Evolutionary conservation across 2,797 vertebrate species (phyloP), one percentile per base, ranked within the genome.

Genomic region (Thamnophis elegans): DNA sequence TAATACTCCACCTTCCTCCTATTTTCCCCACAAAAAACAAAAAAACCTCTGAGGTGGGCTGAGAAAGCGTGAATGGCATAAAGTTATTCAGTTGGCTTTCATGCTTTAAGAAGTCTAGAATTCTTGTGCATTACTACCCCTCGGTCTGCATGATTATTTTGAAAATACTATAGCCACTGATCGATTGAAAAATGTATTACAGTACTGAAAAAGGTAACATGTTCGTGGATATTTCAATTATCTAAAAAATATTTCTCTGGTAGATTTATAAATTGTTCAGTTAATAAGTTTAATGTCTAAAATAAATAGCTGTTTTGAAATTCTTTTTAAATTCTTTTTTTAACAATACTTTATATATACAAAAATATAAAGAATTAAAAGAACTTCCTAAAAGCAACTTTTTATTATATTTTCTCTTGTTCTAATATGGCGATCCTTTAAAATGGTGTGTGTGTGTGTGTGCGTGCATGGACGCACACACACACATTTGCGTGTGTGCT

Each of bases 111-210:
- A 78, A 4, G 36, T 22, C 36, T 47, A 42, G 36, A 42, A 78
- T 11, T 78, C 36, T 22, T 94, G 94, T 94, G 94, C 92, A 4
- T 94, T 94, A 87, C 94, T 32, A 90, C n/a, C 89, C 94, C 96
- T 96, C 95, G 94, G 96, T 95, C 97, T 93, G 96, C 94, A 95
- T 93, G 90, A 53, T 90, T 97, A 95, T 96, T 97, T 97, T 97
- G 96, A 97, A 96, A 97, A 90, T 92, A 62, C 11, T 60, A 95
- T 97, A 96, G 94, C 94, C 95, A 96, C 94, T 93, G 94, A 93
- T 96, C 96, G 92, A 95, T 68, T 95, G 95, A 96, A 97, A 97
- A 96, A 94, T 95, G 92, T 94, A 93, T 96, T 91, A 92, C 94
- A 96, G 94, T 12, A 22, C 25, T 82, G 18, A 78, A 78, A 42